A percentile compares a stretch with the other conserved stretches of the same genome.
Conservation (phyloP, 2,888 invertebrate genomes). For the Brenthis ino region DNA sequence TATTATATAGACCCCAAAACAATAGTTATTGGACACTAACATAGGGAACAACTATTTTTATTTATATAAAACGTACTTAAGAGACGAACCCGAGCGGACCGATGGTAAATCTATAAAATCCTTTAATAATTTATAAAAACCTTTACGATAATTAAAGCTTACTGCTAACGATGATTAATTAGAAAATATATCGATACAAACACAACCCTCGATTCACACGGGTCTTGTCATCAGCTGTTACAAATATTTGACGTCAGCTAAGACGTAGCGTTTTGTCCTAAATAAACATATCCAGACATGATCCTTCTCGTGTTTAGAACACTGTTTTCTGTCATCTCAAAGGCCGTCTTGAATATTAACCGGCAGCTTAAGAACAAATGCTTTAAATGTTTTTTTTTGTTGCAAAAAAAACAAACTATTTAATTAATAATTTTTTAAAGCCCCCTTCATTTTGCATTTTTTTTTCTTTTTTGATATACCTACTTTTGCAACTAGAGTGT, state of each 20-base stretch:
- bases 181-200: constrained; percentile 37
- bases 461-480: too few species aligned
- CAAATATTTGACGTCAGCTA: constrained; percentile 67
- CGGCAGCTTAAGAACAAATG: constrained; percentile 15
- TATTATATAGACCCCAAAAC: too few species aligned
- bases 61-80: too few species aligned
- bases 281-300: constrained; percentile 44
- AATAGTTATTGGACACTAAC: too few species aligned
- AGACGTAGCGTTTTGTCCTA: constrained; percentile 44
- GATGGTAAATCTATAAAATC: too few species aligned
- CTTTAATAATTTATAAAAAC: not conserved
- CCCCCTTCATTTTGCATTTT: too few species aligned
- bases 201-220: constrained; percentile 51
- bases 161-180: not conserved
- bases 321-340: constrained; percentile 36
- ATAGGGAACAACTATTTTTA: too few species aligned
- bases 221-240: constrained; percentile 64
- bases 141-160: not conserved
- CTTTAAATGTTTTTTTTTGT: too few species aligned
- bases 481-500: too few species aligned
- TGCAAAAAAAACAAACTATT: too few species aligned
- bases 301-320: constrained; percentile 34
- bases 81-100: too few species aligned
- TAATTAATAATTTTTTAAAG: too few species aligned
- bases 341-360: constrained; percentile 38